These are phyloP conservation scores for Hypomesus transpacificus DNA, from an alignment of 2,113 vertebrate species.

Conservation along the genomic window DNA sequence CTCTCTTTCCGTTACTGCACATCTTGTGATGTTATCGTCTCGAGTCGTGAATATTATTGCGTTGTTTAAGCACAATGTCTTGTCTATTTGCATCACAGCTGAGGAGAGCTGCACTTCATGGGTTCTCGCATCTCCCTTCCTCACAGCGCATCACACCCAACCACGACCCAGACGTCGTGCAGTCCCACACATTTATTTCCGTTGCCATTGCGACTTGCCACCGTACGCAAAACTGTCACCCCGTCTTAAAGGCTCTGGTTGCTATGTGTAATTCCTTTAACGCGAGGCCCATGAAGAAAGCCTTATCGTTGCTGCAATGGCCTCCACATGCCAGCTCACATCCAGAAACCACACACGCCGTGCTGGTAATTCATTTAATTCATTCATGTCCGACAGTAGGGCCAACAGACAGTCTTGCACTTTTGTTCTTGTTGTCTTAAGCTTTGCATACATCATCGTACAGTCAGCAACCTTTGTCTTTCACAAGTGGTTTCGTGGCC, in stretches of 20 bases:
- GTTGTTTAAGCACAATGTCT: constrained; percentile 52
- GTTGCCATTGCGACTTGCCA: neutral
- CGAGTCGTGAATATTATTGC: constrained; percentile 43
- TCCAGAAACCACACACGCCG: constrained; percentile 50
- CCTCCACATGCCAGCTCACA: constrained; percentile 62
- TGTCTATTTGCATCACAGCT: constrained; percentile 58
- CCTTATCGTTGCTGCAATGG: constrained; percentile 64
- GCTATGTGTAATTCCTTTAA: constrained; percentile 74
- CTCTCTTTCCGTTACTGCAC: constrained; percentile 36
- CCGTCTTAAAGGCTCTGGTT: constrained; percentile 41
- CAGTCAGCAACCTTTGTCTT: constrained; percentile 41
- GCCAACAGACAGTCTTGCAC: constrained; percentile 28
- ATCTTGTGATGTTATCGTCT: constrained; percentile 54
- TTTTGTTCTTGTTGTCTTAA: constrained; percentile 29
- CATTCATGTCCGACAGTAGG: constrained; percentile 47
- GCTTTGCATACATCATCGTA: constrained; percentile 39
- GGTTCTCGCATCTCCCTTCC: constrained; percentile 20
- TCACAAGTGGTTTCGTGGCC: constrained; percentile 48
- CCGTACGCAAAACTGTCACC: constrained; percentile 11
- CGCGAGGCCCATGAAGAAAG: constrained; percentile 58
- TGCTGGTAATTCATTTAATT: constrained; percentile 72
- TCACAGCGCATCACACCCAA: neutral
- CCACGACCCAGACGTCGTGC: neutral
- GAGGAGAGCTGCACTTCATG: constrained; percentile 16
- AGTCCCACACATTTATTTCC: neutral